These are phyloP conservation scores for Harpagoxenus sublaevis DNA, from an alignment of 2,888 invertebrate species.

Conservation along the genomic window DNA sequence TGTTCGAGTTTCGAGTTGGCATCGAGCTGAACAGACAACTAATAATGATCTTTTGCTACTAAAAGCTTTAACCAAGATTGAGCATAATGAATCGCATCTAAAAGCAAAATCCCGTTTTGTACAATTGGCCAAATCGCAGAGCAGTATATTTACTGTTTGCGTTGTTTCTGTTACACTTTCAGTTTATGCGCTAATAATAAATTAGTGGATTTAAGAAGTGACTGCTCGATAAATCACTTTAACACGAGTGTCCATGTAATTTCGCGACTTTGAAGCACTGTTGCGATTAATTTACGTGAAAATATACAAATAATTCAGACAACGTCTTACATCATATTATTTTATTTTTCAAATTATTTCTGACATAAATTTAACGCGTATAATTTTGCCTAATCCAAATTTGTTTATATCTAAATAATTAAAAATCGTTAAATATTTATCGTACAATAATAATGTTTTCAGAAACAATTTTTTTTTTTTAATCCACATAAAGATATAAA, in stretches of 20 bases:
- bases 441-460: not conserved
- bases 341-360: not conserved
- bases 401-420: not conserved
- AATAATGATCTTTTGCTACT: conserved; percentile 17
- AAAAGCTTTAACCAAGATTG: conserved; percentile 15
- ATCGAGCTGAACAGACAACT: not conserved
- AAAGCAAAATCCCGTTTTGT: not conserved
- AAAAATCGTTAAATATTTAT: conserved; percentile 5
- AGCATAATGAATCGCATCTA: conserved; percentile 17
- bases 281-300: conserved; percentile 1
- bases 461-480: not conserved
- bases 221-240: conserved; percentile 24
- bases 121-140: not conserved
- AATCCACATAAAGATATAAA: not conserved
- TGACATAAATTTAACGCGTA: not conserved
- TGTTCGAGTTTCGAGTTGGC: conserved; percentile 2
- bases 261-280: not conserved
- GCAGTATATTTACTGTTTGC: conserved; percentile 35
- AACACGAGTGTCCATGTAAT: not conserved
- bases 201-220: conserved; percentile 34
- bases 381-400: too few species aligned
- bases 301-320: not conserved
- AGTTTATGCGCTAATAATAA: conserved; percentile 30
- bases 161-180: conserved; percentile 43
- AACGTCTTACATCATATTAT: not conserved